Percentiles rank a stretch among this genome's conserved stretches.
phyloP scores from a whole-genome alignment of 2,888 invertebrate genomes.

The Patella depressa region DNA sequence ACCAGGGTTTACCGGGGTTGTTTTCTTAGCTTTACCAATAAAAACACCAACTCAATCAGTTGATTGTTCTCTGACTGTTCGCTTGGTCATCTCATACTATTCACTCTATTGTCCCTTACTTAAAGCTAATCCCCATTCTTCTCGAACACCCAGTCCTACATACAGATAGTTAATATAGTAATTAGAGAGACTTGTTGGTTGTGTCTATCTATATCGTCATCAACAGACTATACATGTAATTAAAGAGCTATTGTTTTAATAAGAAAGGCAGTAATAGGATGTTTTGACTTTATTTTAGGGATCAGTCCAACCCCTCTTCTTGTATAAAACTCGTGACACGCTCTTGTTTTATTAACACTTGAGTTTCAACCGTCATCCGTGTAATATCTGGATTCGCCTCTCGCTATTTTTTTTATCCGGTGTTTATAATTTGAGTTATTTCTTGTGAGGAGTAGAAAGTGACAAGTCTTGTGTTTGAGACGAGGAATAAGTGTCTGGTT shows the following conservation, averaged over 20 bases:
- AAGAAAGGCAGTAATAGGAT: background rate
- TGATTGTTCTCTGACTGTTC: background rate
- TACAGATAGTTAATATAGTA: background rate
- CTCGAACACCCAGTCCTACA: background rate
- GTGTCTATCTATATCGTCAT: background rate
- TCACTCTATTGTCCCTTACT: background rate
- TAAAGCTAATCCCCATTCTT: background rate
- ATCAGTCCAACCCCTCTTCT: background rate
- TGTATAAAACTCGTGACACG: background rate
- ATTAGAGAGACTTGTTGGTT: background rate
- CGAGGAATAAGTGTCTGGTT: background rate
- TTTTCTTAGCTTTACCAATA: background rate
- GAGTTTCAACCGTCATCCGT: background rate
- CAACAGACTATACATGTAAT: background rate
- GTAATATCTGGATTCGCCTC: too few species aligned
- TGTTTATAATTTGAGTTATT: too few species aligned
- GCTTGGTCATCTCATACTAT: conserved; percentile 1
- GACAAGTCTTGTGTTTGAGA: background rate
- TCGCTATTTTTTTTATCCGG: too few species aligned
- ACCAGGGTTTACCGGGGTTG: background rate
- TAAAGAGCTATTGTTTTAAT: conserved; percentile 5
- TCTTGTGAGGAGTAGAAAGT: too few species aligned
- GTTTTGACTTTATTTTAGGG: background rate
- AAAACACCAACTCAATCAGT: background rate
- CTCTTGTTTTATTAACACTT: background rate